Base-by-base conservation (phyloP, 2,888 invertebrate genomes). In the Meghimatium bilineatum region DNA sequence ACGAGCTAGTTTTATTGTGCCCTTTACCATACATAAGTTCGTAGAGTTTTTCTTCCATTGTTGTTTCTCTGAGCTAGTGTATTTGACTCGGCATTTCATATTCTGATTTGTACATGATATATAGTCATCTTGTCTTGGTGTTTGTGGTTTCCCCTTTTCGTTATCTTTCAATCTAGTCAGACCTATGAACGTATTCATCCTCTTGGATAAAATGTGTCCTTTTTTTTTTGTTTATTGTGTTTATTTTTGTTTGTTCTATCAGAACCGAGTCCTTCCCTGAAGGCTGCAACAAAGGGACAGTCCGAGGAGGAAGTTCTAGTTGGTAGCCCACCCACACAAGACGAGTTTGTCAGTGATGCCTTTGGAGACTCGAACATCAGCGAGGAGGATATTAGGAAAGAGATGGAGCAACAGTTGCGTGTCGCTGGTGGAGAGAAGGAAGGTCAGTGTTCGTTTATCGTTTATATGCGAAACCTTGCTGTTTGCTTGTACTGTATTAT, bases 261-360 rank as follows among this genome's bases (percentile, higher is more conserved):
- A 72, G 80, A 60, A 32, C 38, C 71, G 12, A 72, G 56, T 36
- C 71, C 74, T 60, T 8, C 32, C 8, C 44, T 71, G 23, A 75
- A 74, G 32, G n/a, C 32, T n/a, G 74, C 79, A 8, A 49, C 80
- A 29, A 82, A 82, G 71, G 86, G 83, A 20, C 71, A 81, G 6
- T 66, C 71, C 60, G 89, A 88, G 20, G 90, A 91, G 14, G 87
- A 89, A 17, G 87, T 85, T 12, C 86, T 88, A 3, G 78, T 44
- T 12, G 88, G 86, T 56, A 91, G 92, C 82, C 91, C 92, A 12
- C 88, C 89, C 38, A 72, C 88, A 17, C 91, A 93, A 66, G 95
- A 96, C 92, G 96, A 96, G 94, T 96, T 96, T 95, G 95, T 96
- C 90, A 96, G 96, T 91, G 96, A 96, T 93, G 95, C 95, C 91